These are phyloP conservation scores for Prolemur simus DNA, from an alignment of 2,113 vertebrate genomes.

Conservation along the genomic window DNA sequence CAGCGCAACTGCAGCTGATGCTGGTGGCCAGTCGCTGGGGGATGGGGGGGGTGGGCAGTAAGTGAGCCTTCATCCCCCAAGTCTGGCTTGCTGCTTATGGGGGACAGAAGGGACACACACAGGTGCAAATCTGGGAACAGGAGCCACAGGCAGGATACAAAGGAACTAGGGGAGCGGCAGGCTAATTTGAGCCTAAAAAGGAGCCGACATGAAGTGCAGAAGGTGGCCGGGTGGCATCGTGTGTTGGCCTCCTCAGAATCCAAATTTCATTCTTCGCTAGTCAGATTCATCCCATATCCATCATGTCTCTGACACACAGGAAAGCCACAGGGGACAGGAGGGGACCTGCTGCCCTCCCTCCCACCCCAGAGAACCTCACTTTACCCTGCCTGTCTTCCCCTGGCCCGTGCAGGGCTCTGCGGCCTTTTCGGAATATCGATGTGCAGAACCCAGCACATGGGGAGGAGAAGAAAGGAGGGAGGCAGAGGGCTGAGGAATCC, in stretches of 20 bases:
- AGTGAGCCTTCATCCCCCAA: background rate
- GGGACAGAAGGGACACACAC: background rate
- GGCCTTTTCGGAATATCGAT: background rate
- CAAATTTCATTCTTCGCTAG: background rate
- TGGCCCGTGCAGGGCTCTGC: background rate
- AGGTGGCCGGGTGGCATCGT: background rate
- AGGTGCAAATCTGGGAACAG: background rate
- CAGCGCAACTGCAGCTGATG: background rate
- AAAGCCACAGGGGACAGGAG: rapidly evolving
- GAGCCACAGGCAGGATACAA: background rate
- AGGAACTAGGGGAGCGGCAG: background rate
- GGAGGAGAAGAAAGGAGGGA: background rate
- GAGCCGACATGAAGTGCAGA: background rate
- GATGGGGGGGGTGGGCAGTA: rapidly evolving
- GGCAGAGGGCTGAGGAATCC: background rate
- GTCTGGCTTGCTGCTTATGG: background rate
- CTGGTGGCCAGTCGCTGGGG: background rate
- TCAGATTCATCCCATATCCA: background rate
- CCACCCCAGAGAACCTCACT: background rate
- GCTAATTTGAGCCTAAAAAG: background rate
- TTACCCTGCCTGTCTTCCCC: too few species aligned
- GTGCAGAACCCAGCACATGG: background rate
- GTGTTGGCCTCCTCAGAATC: background rate
- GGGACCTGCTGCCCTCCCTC: background rate
- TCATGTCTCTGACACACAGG: background rate